Evolutionary conservation across 30 jellyfish, hydroid and myxozoan genomes (phyloP), one percentile per base, ranked within the genome.

Genomic region (Aurelia aurita complex sp. Pacific): DNA sequence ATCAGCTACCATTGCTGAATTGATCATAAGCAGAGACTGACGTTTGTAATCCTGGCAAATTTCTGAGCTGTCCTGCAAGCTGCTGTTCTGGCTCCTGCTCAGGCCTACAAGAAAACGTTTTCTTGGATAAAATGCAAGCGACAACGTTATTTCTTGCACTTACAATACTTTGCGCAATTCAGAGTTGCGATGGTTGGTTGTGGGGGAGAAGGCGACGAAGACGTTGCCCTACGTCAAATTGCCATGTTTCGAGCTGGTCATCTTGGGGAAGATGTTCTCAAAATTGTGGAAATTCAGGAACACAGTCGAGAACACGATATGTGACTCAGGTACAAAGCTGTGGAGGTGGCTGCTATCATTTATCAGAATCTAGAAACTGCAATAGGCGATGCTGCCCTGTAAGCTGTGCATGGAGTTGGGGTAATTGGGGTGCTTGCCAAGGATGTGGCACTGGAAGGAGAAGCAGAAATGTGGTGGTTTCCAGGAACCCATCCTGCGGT

Each of bases 401-500:
- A 0, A 65, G 52, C 61, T 89, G 97, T 52, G 87, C 88, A 13
- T 89, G 87, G 87, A n/a, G 53, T 40, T 89, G 87, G 95, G 63
- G 88, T 10, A 64, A 85, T 40, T 90, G 97, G 97, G 89, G 97
- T 78, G 80, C 88, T 14, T 90, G 97, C 50, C 76, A 16, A 17
- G 97, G 97, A 17, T 90, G 97, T 77, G 96, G 97, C 14, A n/a
- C 36, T 50, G 92, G 95, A 15, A 62, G 77, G 23, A 79, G 90
- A 66, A 52, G 69, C 11, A 77, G 97, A 51, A 75, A 19, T 59
- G 81, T 90, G 5, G 80, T 53, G 8, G 59, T 90, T 15, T 38
- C 85, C 3, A 78, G 82, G 19, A 67, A 55, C 5, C 87, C 97
- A 32, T 69, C 88, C 1, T 90, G 97, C 61, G 86, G 89, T 0